Percentiles rank a stretch among this genome's conserved stretches.
Conservation (phyloP, 23 tunicate species). For the Styela clava region DNA sequence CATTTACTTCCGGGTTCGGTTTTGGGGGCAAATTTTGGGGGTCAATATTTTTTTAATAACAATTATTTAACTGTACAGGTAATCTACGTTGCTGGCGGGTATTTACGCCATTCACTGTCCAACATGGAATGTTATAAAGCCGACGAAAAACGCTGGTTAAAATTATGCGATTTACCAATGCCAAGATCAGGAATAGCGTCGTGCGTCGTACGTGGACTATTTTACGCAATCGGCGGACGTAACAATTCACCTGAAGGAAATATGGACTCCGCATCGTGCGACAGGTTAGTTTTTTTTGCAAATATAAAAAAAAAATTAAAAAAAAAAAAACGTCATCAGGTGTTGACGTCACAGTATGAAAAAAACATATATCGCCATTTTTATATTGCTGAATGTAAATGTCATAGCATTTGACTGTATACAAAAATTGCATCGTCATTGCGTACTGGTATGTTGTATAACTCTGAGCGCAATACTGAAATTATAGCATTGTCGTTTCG, state of each 20-base stretch:
- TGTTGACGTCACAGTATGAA: neutral
- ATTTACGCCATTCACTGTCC: conserved; percentile 79
- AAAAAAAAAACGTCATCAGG: neutral
- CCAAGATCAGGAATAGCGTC: conserved; percentile 85
- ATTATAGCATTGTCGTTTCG: too few relatives aligned
- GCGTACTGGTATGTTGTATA: too few relatives aligned
- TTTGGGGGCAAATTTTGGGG: too few relatives aligned
- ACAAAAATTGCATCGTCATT: neutral
- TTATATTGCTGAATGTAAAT: too few relatives aligned
- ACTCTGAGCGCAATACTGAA: too few relatives aligned
- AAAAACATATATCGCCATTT: too few relatives aligned
- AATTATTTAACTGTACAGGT: conserved; percentile 35
- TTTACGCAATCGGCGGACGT: conserved; percentile 90
- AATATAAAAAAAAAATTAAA: neutral
- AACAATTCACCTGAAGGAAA: conserved; percentile 74
- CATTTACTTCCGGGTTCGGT: too few relatives aligned
- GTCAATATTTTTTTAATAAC: too few relatives aligned
- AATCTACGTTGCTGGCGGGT: conserved; percentile 89
- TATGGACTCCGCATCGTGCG: conserved; percentile 73
- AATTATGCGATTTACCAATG: conserved; percentile 65
- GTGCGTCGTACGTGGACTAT: conserved; percentile 81
- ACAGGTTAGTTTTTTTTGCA: conserved; percentile 80
- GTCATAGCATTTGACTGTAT: neutral
- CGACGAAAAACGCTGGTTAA: conserved; percentile 60
- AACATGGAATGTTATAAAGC: conserved; percentile 85